A percentile compares a stretch with the other conserved stretches of the same genome.
Evolutionary conservation across 2,113 vertebrate species (phyloP).

Genomic region (Corythornis vintsioides): DNA sequence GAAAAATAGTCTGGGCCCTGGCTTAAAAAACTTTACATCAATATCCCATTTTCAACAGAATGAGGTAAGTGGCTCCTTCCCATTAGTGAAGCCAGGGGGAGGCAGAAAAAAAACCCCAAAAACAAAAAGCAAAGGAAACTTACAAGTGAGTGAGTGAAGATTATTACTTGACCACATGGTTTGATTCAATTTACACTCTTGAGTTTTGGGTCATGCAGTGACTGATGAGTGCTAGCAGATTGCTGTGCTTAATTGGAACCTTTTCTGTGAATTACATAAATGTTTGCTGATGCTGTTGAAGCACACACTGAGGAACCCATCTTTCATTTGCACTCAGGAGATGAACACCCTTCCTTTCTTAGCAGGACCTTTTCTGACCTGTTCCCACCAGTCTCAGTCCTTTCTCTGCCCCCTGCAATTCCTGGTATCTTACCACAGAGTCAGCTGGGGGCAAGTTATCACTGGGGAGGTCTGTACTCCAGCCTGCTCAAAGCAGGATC

Average conservation of each 20-base stretch:
- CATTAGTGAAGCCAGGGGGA: not conserved
- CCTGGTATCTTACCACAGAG: not conserved
- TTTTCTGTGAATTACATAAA: not conserved
- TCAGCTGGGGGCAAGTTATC: not conserved
- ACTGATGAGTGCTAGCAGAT: not conserved
- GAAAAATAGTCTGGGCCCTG: not conserved
- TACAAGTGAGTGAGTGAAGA: not conserved
- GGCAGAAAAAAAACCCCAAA: not conserved
- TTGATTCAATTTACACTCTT: slow-evolving; percentile 27
- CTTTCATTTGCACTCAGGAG: slow-evolving; percentile 14
- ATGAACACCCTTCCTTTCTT: not conserved
- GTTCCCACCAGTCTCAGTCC: not conserved
- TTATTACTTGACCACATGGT: not conserved
- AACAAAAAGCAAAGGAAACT: not conserved
- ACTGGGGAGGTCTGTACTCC: not conserved
- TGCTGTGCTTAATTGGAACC: slow-evolving; percentile 20
- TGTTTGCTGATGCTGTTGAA: not conserved
- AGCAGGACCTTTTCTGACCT: not conserved
- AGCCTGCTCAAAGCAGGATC: not conserved
- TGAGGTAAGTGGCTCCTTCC: not conserved
- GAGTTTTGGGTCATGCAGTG: not conserved
- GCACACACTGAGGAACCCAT: not conserved
- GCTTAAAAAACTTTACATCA: not conserved
- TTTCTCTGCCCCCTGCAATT: not conserved
- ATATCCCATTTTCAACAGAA: not conserved